phyloP scores from a whole-genome alignment of 2,888 invertebrate species.

The Drosophila mulleri region DNA sequence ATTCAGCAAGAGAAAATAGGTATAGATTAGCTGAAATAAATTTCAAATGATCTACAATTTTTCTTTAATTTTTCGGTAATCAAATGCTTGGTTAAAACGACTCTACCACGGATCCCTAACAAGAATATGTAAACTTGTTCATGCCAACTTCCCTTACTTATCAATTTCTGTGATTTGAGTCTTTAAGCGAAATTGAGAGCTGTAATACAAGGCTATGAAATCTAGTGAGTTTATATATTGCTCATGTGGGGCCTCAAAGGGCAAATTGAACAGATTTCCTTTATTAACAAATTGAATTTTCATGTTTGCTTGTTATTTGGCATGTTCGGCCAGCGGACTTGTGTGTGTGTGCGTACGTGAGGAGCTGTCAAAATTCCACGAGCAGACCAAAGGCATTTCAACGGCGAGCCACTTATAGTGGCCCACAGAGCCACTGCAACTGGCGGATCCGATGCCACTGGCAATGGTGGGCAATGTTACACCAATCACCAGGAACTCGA shows the following conservation, averaged over 20 bases:
- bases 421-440: slow-evolving; percentile 9
- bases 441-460: slow-evolving; percentile 20
- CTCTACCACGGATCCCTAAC: too few relatives aligned
- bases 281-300: slow-evolving; percentile 71
- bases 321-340: not conserved
- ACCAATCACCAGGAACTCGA: slow-evolving; percentile 34
- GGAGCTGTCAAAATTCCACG: slow-evolving; percentile 41
- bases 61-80: too few relatives aligned
- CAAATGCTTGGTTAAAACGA: too few relatives aligned
- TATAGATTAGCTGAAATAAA: too few relatives aligned
- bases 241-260: not conserved
- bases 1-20: too few relatives aligned
- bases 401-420: slow-evolving; percentile 34
- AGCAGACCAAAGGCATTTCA: slow-evolving; percentile 24
- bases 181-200: too few relatives aligned
- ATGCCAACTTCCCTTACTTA: too few relatives aligned
- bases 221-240: too few relatives aligned
- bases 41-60: too few relatives aligned
- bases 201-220: too few relatives aligned
- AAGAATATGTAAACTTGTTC: too few relatives aligned
- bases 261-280: slow-evolving; percentile 31
- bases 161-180: too few relatives aligned
- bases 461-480: slow-evolving; percentile 13
- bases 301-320: slow-evolving; percentile 48
- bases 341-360: slow-evolving; percentile 13